A percentile compares a stretch with the other conserved stretches of the same genome.
Conservation (phyloP, 2,113 vertebrate genomes). For the Mustelus asterias region DNA sequence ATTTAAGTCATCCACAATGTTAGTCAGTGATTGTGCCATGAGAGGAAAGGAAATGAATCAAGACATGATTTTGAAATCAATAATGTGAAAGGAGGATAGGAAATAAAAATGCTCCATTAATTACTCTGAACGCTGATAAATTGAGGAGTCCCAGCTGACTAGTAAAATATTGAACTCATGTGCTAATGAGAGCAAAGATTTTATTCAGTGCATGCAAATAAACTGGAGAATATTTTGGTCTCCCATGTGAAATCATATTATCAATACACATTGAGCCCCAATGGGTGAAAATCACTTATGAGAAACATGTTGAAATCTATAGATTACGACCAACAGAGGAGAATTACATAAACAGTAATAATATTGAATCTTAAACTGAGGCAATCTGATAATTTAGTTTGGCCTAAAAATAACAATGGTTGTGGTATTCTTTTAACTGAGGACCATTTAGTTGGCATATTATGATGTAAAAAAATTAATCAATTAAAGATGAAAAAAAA, state of each 20-base stretch:
- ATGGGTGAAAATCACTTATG: too few species aligned
- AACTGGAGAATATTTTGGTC: neutral
- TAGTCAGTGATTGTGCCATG: neutral
- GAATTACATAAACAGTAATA: too few species aligned
- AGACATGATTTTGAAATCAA: neutral
- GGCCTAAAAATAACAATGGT: too few species aligned
- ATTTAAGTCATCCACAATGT: neutral
- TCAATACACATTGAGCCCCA: neutral
- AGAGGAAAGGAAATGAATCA: neutral
- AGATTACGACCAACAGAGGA: too few species aligned
- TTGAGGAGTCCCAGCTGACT: neutral
- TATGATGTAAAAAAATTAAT: too few species aligned
- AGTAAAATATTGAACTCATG: neutral
- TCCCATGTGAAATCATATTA: neutral
- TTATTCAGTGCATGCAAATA: neutral
- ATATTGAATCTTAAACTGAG: too few species aligned
- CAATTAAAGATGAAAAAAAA: too few species aligned
- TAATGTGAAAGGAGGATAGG: neutral
- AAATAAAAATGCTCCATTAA: neutral
- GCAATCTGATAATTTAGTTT: too few species aligned
- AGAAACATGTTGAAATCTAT: too few species aligned
- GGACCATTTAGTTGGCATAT: too few species aligned
- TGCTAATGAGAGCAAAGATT: neutral
- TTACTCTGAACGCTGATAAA: neutral
- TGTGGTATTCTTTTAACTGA: too few species aligned